Base-by-base conservation (phyloP, 2,888 invertebrate genomes). In the Platynereis dumerilii region DNA sequence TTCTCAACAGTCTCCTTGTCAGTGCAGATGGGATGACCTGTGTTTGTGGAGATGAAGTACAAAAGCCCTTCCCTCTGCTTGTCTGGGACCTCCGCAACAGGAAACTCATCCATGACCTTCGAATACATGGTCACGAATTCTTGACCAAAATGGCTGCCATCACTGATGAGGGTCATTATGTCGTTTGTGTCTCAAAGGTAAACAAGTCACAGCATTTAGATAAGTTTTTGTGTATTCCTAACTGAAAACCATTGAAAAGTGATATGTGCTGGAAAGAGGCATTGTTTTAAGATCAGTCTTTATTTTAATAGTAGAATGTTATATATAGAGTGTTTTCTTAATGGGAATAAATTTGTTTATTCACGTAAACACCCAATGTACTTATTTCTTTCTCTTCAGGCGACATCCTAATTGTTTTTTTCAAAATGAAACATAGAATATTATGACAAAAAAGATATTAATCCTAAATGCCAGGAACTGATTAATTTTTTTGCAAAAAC, bases 41-140 rank as follows among this genome's bases (percentile, higher is more conserved):
- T 69, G 93, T 94, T 1, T 94, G 94, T 80, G 94, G 94, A 7
- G 94, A 94, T 83, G 94, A 94, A 86, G 93, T 93, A 0, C 93
- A 94, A 84, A 94, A 93, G 82, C 94, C 94, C 22, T 94, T 93
- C 84, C 93, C 93, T 0, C 85, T 94, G 70, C 88, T 94, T 54
- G 94, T 94, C 42, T 94, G 94, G 94, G 92, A 93, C 76, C 86
- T 94, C 70, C 88, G 91, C 48, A 92, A 92, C 24, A 88, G 92
- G 63, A 93, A 93, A 82, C 86, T 94, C 69, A 87, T 93, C 24
- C 93, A 94, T 80, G 94, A 94, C 84, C 87, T 94, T 71, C 87
- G 94, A 74, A 93, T 94, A 82, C 91, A 92, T 1, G 92, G 93
- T 80, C 94, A 94, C 79, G 93, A 94, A 85, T 94, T 94, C 82